Conservation (phyloP, 1,140 invertebrate genomes). For the Leptonema lineaticorne region DNA sequence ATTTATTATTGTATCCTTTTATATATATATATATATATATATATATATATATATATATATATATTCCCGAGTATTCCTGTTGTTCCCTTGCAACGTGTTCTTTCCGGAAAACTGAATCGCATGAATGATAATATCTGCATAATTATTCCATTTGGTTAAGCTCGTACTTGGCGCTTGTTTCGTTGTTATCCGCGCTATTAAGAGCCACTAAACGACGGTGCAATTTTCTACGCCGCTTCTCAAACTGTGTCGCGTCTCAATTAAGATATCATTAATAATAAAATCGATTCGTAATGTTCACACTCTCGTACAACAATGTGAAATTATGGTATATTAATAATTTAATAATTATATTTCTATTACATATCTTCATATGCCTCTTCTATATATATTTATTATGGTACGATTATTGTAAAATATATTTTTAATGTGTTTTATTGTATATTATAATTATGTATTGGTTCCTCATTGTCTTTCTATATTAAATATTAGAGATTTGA, state of each 20-base stretch:
- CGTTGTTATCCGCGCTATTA: conserved; percentile 1
- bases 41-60: background rate
- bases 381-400: background rate
- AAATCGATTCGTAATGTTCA: too few relatives aligned
- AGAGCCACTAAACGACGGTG: background rate
- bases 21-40: background rate
- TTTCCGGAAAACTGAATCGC: background rate
- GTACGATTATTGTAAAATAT: background rate
- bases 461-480: too few relatives aligned
- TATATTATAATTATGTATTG: too few relatives aligned
- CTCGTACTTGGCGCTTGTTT: background rate
- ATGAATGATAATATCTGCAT: background rate
- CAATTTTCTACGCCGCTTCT: background rate
- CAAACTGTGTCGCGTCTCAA: too few relatives aligned
- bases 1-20: background rate
- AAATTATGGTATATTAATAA: background rate
- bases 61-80: background rate
- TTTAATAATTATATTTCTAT: background rate
- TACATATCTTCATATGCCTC: background rate
- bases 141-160: conserved; percentile 1
- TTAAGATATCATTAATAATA: too few relatives aligned
- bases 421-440: too few relatives aligned
- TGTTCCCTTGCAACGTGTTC: background rate
- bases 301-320: background rate
- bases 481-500: too few relatives aligned